Evolutionary conservation across 2,113 vertebrate genomes (phyloP), one percentile per base, ranked within the genome.

Genomic region (Pholis gunnellus): DNA sequence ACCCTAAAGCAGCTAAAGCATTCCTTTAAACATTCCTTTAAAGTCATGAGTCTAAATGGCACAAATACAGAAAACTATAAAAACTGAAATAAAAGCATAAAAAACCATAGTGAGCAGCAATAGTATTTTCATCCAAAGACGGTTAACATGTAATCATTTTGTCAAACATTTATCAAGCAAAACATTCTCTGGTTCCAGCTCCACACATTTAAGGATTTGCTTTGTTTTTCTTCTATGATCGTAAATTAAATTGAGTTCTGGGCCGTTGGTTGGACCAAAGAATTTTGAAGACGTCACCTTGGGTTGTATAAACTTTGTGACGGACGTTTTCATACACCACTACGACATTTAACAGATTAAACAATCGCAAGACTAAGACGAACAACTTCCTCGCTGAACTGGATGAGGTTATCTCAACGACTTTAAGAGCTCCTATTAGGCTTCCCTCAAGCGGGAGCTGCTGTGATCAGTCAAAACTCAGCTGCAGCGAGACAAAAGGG

Each of bases 401-500:
- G 64, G 57, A 78, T 9, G 82, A 72, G 70, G 75, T 65, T 68
- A 72, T 85, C 78, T 59, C 0, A 1, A 29, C 17, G 3, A 11
- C 74, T 72, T 68, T 10, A 60, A 73, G 22, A 71, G 50, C 67
- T 54, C 69, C 77, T 20, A 59, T 59, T 67, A 46, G 83, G 75
- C 54, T 44, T 17, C 27, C 22, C 60, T 82, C 40, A 14, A 36
- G 77, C 61, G 67, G 71, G 83, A 87, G 78, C 84, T n/a, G 6
- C 74, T 44, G 79, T 17, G 48, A 82, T 82, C 85, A 31, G 77
- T 86, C 60, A 82, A 52, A 72, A 15, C 61, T 65, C 31, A 27
- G 76, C 83, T 60, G 80, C 83, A 75, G 84, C 1, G 3, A 81
- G 72, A 83, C 78, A 86, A 81, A 89, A 56, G 50, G 60, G 61